These are phyloP conservation scores for Spinus olivaceus DNA, from an alignment of 2,797 vertebrate genomes.

Conservation along the genomic window DNA sequence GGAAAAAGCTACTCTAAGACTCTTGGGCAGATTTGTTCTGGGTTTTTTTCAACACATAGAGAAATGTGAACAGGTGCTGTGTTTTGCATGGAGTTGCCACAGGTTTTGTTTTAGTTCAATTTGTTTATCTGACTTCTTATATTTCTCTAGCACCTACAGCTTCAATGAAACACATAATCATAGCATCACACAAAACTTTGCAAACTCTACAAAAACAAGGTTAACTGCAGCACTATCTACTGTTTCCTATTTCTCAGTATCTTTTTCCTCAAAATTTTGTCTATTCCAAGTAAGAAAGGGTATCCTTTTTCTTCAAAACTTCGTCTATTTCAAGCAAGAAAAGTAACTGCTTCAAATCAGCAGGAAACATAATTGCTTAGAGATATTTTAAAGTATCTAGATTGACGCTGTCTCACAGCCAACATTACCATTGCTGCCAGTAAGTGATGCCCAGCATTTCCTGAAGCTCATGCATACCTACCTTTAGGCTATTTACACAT, in stretches of 20 bases:
- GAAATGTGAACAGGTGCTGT: background rate
- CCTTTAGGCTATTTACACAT: constrained; percentile 96
- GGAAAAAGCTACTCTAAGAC: background rate
- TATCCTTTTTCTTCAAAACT: background rate
- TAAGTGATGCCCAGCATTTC: background rate
- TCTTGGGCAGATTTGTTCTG: background rate
- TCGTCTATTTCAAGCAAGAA: background rate
- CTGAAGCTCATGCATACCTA: constrained; percentile 65
- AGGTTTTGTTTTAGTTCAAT: background rate
- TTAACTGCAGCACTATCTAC: background rate
- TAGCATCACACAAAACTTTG: background rate
- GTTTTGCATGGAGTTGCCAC: background rate
- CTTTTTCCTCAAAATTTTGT: background rate
- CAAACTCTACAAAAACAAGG: background rate
- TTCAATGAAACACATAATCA: background rate
- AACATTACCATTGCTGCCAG: background rate
- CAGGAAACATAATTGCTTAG: background rate
- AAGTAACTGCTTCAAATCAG: background rate
- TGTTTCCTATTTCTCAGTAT: background rate
- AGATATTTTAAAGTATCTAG: background rate
- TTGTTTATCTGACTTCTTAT: background rate
- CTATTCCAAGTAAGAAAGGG: background rate
- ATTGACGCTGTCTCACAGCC: background rate
- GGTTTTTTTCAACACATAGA: background rate
- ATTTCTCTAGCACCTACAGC: background rate